These are phyloP conservation scores for Zaprionus vittiger DNA, from an alignment of 1,140 invertebrate genomes.

Conservation along the genomic window DNA sequence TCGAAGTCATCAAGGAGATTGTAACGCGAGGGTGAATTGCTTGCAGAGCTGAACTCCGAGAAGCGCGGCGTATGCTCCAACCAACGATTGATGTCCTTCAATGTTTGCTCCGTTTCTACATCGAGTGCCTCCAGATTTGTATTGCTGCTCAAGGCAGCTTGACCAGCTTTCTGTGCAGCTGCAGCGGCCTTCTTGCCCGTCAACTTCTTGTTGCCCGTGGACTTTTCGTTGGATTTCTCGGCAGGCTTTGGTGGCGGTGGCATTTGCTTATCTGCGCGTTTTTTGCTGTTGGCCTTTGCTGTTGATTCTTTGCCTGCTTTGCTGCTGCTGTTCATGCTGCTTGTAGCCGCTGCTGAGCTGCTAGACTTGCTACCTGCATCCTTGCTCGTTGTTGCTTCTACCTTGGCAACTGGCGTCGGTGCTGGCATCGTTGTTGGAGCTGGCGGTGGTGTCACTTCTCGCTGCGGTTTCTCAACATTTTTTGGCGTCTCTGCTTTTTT, in stretches of 20 bases:
- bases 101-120: constrained; percentile 91
- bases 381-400: constrained; percentile 23
- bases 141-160: constrained; percentile 84
- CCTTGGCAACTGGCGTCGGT: constrained; percentile 13
- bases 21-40: constrained; percentile 88
- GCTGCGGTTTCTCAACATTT: constrained; percentile 28
- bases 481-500: constrained; percentile 58
- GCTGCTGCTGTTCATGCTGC: not conserved
- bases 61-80: constrained; percentile 92
- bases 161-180: constrained; percentile 50
- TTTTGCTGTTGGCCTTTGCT: constrained; percentile 48
- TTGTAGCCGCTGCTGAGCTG: not conserved
- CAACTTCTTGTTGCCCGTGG: constrained; percentile 55
- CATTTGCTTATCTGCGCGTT: constrained; percentile 69
- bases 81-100: constrained; percentile 95
- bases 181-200: constrained; percentile 61
- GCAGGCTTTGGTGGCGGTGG: constrained; percentile 69
- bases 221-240: constrained; percentile 54
- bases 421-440: not conserved
- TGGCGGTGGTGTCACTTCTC: constrained; percentile 30
- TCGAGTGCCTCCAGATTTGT: constrained; percentile 91
- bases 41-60: constrained; percentile 89
- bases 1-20: constrained; percentile 86
- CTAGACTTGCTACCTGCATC: constrained; percentile 16
- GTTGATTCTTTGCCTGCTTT: constrained; percentile 48